A percentile compares a stretch with the other conserved stretches of the same genome.
These are phyloP conservation scores for Paelopatides confundens DNA, from an alignment of 53 echinoderm and acorn worm genomes.

Conservation along the genomic window DNA sequence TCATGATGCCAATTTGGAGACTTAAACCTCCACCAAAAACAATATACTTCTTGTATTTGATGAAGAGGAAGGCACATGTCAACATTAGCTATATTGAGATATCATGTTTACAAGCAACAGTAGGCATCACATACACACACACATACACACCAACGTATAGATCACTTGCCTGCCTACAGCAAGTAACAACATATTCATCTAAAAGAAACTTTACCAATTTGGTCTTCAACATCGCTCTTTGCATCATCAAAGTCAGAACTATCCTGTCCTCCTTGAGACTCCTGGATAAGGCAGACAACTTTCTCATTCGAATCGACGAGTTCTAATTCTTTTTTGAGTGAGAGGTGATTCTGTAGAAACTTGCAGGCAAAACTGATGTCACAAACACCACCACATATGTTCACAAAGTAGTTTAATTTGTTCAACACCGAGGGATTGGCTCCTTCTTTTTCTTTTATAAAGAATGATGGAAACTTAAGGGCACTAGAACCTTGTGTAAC, in stretches of 20 bases:
- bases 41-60: no score
- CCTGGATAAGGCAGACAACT: background rate
- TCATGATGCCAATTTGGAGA: no score
- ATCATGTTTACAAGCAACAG: no score
- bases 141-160: no score
- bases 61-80: no score
- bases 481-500: background rate
- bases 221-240: background rate
- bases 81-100: no score
- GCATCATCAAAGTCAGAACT: background rate
- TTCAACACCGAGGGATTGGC: background rate
- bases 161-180: no score
- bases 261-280: background rate
- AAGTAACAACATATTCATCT: background rate
- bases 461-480: conserved; percentile 3
- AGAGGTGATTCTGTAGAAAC: conserved; percentile 6
- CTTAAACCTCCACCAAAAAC: no score
- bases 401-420: conserved; percentile 4
- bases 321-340: background rate
- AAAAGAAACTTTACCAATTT: background rate
- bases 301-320: conserved; percentile 10
- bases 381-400: conserved; percentile 7
- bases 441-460: background rate
- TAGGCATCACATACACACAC: no score
- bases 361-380: background rate